Conservation (phyloP, 2,888 invertebrate genomes). For the Nomada ruficornis region DNA sequence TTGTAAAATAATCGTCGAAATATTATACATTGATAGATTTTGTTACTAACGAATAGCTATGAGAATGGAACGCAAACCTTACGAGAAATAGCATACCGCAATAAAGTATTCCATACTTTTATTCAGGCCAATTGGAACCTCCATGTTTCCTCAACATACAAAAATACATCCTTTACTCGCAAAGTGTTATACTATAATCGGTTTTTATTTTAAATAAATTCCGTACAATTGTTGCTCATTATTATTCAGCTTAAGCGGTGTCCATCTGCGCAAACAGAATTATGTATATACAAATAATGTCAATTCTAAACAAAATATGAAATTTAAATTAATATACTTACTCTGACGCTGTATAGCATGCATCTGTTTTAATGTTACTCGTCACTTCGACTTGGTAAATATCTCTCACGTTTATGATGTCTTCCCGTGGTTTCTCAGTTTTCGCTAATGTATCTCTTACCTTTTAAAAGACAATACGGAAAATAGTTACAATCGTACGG, state of each 20-base stretch:
- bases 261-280: conserved; percentile 51
- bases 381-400: conserved; percentile 70
- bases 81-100: not conserved
- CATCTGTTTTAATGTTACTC: conserved; percentile 67
- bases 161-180: not conserved
- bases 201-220: not conserved
- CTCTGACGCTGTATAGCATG: conserved; percentile 78
- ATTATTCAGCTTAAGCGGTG: conserved; percentile 26
- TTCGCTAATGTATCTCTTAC: conserved; percentile 70
- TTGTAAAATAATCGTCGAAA: not conserved
- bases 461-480: conserved; percentile 51
- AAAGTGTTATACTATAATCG: not conserved
- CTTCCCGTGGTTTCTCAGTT: conserved; percentile 68
- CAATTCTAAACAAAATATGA: not conserved
- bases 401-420: conserved; percentile 70
- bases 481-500: not conserved
- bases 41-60: conserved; percentile 1
- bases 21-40: not conserved
- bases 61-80: not conserved
- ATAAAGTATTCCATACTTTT: not conserved
- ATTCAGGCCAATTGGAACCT: not conserved
- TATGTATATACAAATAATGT: not conserved
- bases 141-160: not conserved
- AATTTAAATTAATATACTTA: conserved; percentile 57
- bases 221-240: not conserved